Conservation (phyloP, 1,140 invertebrate species). For the Brachionus manjavacas region DNA sequence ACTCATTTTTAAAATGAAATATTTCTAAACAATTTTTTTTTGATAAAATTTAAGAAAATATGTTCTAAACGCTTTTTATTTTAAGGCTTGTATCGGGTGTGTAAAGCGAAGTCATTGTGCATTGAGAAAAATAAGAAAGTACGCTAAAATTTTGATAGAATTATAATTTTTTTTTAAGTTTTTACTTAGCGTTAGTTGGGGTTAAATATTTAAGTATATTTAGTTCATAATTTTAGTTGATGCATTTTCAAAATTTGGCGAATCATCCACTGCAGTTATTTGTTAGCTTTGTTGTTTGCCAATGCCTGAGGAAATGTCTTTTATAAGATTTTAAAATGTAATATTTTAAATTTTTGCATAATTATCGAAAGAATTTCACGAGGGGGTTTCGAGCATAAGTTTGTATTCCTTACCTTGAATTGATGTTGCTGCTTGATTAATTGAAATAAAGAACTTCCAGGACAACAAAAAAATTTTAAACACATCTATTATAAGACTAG, state of each 20-base stretch:
- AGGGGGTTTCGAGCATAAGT: background rate
- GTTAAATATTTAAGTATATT: background rate
- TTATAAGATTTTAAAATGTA: background rate
- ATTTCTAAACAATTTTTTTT: background rate
- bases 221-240: background rate
- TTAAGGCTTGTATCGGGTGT: background rate
- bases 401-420: background rate
- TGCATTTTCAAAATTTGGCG: background rate
- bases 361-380: background rate
- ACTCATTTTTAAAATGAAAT: conserved; percentile 9
- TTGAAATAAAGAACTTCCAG: too few relatives aligned
- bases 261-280: background rate
- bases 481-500: too few relatives aligned
- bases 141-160: background rate
- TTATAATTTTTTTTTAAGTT: background rate
- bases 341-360: background rate
- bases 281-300: background rate
- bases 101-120: background rate
- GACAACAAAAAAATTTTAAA: too few relatives aligned
- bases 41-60: background rate
- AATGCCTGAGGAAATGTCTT: background rate
- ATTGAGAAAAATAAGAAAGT: background rate
- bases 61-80: conserved; percentile 2
- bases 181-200: background rate
- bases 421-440: background rate